Base-by-base conservation (phyloP, 2,113 vertebrate genomes). In the Eolophus roseicapilla region DNA sequence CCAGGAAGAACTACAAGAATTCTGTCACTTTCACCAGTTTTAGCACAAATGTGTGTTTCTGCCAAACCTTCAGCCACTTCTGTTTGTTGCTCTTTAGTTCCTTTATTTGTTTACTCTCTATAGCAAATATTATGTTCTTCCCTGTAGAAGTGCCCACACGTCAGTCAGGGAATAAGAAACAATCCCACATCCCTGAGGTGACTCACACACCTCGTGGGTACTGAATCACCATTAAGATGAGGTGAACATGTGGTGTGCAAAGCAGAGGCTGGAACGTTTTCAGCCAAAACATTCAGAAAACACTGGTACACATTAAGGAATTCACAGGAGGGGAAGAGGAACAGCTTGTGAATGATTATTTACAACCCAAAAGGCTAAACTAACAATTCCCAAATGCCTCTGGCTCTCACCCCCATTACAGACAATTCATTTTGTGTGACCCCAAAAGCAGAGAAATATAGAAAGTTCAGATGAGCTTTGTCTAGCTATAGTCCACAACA, bases 151-250 rank as follows among this genome's bases (percentile, higher is more conserved):
- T 91, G 83, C 81, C 90, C 62, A 43, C 86, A 70, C 70, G 5
- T 86, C 86, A 92, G 82, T 57, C 69, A 92, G 92, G 73, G 80
- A 95, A 53, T 84, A 62, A 87, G 88, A 79, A 95, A 96, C 41
- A 86, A 91, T 89, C 90, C 86, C 95, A 92, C 89, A 89, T 94
- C 92, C 82, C 91, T 39, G 86, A 91, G 74, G 83, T 96, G 95
- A 96, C 93, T 96, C 95, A 97, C 67, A 57, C 52, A 91, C 95
- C 96, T 95, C 93, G 67, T 97, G 95, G 81, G 71, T 79, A 57
- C 86, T 95, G 95, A 96, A 93, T 96, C 90, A 96, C 83, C 92
- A 80, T 27, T 37, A 65, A 76, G 88, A 92, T 65, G 93, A 94
- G 83, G 92, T 86, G 92, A 94, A 93, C 93, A 85, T 62, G 86